Base-by-base conservation (phyloP, 2,888 invertebrate species). In the Cheilosia variabilis region DNA sequence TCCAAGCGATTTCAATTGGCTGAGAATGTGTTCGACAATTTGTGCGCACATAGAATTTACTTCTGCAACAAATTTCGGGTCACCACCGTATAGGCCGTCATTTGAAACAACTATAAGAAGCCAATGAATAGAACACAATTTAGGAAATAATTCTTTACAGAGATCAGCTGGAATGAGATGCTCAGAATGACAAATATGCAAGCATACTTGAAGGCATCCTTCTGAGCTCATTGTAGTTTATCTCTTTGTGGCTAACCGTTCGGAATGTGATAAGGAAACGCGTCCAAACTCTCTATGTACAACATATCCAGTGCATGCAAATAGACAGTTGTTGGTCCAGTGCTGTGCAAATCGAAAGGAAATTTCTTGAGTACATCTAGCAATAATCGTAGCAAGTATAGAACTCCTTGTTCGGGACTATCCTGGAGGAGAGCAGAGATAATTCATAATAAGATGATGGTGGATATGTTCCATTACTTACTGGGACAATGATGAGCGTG, bases 61-160 rank as follows among this genome's bases (percentile, higher is more conserved):
- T 91, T 97, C 97, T 2, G 93, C 93, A 63, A 98, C 93, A 91
- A 97, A 98, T 92, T 97, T 97, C 15, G 95, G 94, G 92, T 98
- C 98, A 13, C 96, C 95, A 7, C 98, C 98, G 90, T 98, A 99
- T 50, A 99, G 93, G 76, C 96, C 94, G 92, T 99, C 98, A 91
- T 99, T 99, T 3, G 98, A 98, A 90, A 98, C 96, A 83, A 98
- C 97, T 95, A 88, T 24, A 43, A 78, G 71, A 15, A 27, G 19
- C 83, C 45, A 79, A 65, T 60, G 34, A 24, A 53, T 10, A 22
- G 41, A 41, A 22, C 5, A 13, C 13, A 13, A 9, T 47, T 47
- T 2, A 52, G 37, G 17, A 55, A 31, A 19, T 55, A 31, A 15
- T 19, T 10, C 22, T 52, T 15, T n/a, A 17, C 13, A 34, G 13